phyloP scores from a whole-genome alignment of 1,140 invertebrate species.

The Drosophila mayri region DNA sequence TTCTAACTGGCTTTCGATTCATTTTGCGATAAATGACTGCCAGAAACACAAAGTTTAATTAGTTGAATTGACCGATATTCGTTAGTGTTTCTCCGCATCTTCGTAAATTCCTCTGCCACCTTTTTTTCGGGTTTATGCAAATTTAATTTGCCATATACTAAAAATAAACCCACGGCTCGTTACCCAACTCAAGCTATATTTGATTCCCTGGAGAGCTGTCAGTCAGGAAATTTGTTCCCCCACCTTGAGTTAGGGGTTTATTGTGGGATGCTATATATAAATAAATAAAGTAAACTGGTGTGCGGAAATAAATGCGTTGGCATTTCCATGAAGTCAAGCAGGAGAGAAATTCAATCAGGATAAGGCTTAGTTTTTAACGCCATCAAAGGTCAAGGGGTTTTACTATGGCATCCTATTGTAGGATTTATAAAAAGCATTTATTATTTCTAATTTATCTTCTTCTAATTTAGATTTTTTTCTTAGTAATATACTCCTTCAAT shows the following conservation, averaged over 20 bases:
- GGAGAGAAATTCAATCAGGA: slow-evolving; percentile 39
- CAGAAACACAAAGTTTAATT: slow-evolving; percentile 50
- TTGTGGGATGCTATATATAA: background rate
- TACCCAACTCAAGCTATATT: background rate
- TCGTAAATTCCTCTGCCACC: background rate
- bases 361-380: slow-evolving; percentile 23
- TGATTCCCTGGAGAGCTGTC: slow-evolving; percentile 2
- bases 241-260: background rate
- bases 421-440: background rate
- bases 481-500: background rate
- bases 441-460: background rate
- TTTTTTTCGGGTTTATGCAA: slow-evolving; percentile 12
- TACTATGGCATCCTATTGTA: background rate
- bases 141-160: slow-evolving; percentile 27
- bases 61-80: slow-evolving; percentile 20
- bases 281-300: slow-evolving; percentile 18
- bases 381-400: background rate
- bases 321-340: slow-evolving; percentile 14
- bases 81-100: background rate
- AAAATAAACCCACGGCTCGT: slow-evolving; percentile 9
- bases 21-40: slow-evolving; percentile 11
- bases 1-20: slow-evolving; percentile 53
- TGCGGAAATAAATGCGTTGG: slow-evolving; percentile 27
- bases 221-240: slow-evolving; percentile 1
- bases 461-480: no score